Evolutionary conservation across 2,797 vertebrate species (phyloP), one percentile per base, ranked within the genome.

Genomic region (Microhierax caerulescens): DNA sequence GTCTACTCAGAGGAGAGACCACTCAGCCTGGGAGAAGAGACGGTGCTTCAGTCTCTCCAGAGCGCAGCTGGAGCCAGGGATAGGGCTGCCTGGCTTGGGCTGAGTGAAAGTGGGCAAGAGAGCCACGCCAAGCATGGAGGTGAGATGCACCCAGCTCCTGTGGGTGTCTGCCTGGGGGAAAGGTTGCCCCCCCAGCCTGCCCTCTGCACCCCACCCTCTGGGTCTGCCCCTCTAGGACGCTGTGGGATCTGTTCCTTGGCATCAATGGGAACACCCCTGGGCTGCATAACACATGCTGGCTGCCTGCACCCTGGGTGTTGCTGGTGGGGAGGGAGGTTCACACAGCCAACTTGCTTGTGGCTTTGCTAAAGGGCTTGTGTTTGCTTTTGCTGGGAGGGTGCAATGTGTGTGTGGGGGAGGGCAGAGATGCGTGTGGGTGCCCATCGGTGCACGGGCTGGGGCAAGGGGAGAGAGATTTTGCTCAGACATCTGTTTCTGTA

Each of bases 211-310:
- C 61, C 13, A 1, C 0, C 10, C 24, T 57, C 22, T 25, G 37
- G 9, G 7, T 41, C 41, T 88, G 84, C 5, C 50, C 45, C 88
- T 80, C 23, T 19, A 16, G 47, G 15, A 7, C 27, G 3, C 5
- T 2, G 43, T 5, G 6, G 41, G 27, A 9, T 72, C 41, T 56
- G 63, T 57, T 65, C 45, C 45, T 28, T 3, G 2, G 59, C 4
- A 20, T 23, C 13, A 0, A 0, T 4, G 41, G 73, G 64, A 60
- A 13, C 36, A 15, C 15, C 72, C n/a, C 17, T 23, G 83, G 24
- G 48, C 56, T 1, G 3, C 5, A 28, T 10, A 53, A 24, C 41
- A 68, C 0, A 2, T 0, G 1, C 51, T 1, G 8, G 24, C 77
- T 87, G 76, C 56, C 14, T 5, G 41, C 22, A 8, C n/a, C 13